Conservation (phyloP, 2,888 invertebrate genomes). For the Theretra japonica region DNA sequence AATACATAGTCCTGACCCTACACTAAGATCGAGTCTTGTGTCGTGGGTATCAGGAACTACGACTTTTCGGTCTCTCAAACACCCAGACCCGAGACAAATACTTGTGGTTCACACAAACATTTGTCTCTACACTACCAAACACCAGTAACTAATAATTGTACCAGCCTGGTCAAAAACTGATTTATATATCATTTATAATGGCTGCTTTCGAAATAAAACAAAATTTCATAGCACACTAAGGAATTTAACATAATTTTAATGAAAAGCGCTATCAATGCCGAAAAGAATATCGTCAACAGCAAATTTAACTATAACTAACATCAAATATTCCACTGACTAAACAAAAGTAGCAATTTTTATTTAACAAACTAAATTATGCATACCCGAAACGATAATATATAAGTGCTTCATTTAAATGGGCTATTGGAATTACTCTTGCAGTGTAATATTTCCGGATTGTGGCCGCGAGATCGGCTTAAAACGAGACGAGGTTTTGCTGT, state of each 20-base stretch:
- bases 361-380: neutral
- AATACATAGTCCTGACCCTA: neutral
- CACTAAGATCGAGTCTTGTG: neutral
- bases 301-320: neutral
- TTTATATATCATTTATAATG: no score
- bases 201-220: no score
- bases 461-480: slow-evolving; percentile 18
- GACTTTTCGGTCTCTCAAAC: no score
- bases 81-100: neutral
- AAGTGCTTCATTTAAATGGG: slow-evolving; percentile 12
- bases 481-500: slow-evolving; percentile 7
- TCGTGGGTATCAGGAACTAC: no score
- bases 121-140: no score
- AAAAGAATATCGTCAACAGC: no score
- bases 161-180: no score
- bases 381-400: neutral
- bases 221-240: no score
- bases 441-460: slow-evolving; percentile 9
- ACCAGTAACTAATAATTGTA: no score
- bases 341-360: neutral
- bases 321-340: no score
- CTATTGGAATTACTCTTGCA: neutral
- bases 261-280: no score
- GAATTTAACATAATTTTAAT: no score
- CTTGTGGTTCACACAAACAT: neutral